Base-by-base conservation (phyloP, 2,888 invertebrate species). In the Leptogaster cylindrica region DNA sequence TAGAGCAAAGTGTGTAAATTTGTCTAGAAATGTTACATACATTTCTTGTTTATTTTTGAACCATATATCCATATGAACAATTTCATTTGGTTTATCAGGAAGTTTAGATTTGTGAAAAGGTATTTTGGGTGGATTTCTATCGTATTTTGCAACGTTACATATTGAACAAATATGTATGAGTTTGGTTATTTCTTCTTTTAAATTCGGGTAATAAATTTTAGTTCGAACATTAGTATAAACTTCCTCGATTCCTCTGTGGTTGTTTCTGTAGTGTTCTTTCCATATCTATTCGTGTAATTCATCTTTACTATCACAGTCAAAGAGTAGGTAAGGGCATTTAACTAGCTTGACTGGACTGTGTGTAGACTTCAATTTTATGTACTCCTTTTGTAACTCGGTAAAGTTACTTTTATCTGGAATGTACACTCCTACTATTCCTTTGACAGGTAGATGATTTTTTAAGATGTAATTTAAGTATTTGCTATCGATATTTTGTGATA, bases 371-470 rank as follows among this genome's bases (percentile, higher is more conserved):
- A n/a, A n/a, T n/a, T n/a, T n/a, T n/a, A 31, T 8, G 10, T 31
- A 31, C 10, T 31, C 31, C 7, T 31, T 31, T 31, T 31, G 31
- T 8, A 31, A 31, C 7, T 31, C 10, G 1, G 1, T 31, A 31
- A 31, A 31, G 31, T n/a, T n/a, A n/a, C n/a, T n/a, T n/a, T n/a
- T n/a, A n/a, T n/a, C n/a, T n/a, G n/a, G n/a, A n/a, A n/a, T 8
- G 31, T 7, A 25, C 10, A 63, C 10, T 8, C n/a, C 63, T 2
- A 27, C 12, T n/a, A 63, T 6, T 10, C 63, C 46, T 46, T 36
- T 61, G 8, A 23, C n/a, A 7, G 18, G n/a, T 16, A 20, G 31
- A 58, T 36, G 36, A 31, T 58, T 58, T 18, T 58, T 58, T 36
- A 58, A 58, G 3, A 12, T 58, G 8, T 16, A 58, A 4, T 4